Base-by-base conservation (phyloP, 1,140 invertebrate genomes). In the Neodiprion pinetum region DNA sequence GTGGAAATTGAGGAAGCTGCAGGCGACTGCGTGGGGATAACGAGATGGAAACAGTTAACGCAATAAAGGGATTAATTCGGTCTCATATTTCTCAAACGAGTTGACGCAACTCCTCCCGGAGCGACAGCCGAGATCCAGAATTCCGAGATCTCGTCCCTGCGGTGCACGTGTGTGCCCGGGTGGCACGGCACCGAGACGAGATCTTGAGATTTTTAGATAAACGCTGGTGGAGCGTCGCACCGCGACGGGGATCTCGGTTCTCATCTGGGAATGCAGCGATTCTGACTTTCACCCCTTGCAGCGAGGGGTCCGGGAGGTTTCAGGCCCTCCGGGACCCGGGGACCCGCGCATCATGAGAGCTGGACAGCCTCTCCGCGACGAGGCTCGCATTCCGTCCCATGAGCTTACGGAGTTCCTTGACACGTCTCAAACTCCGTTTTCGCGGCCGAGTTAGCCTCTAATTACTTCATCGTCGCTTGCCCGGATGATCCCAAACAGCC, bases 191-290 rank as follows among this genome's bases (percentile, higher is more conserved):
- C 53, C 11, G n/a, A 17, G 7, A 40, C 28, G n/a, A 61, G 53
- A 61, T 61, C 53, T 61, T 61, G n/a, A 61, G 53, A 61, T 61
- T 61, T 61, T 17, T 12, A 61, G 53, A 61, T 61, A 61, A 61
- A 61, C n/a, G 53, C 9, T 4, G 53, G 4, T 61, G 53, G 5
- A 61, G 53, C 53, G 53, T 61, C n/a, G 53, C 11, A 40, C 28
- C 11, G 53, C 5, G 53, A 9, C 8, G 11, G 9, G n/a, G 53
- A 61, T 61, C 53, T 61, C 53, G 53, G 9, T 61, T 17, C n/a
- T 61, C 53, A 61, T 61, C 53, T 61, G 53, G 53, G 53, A 61
- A 61, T 61, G 53, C 53, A 61, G 53, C 53, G 53, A 61, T 61
- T 61, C n/a, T 14, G n/a, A 61, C 53, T 61, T 61, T 61, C 11